Evolutionary conservation across 2,113 vertebrate genomes (phyloP), one percentile per base, ranked within the genome.

Genomic region (Chaenocephalus aceratus): DNA sequence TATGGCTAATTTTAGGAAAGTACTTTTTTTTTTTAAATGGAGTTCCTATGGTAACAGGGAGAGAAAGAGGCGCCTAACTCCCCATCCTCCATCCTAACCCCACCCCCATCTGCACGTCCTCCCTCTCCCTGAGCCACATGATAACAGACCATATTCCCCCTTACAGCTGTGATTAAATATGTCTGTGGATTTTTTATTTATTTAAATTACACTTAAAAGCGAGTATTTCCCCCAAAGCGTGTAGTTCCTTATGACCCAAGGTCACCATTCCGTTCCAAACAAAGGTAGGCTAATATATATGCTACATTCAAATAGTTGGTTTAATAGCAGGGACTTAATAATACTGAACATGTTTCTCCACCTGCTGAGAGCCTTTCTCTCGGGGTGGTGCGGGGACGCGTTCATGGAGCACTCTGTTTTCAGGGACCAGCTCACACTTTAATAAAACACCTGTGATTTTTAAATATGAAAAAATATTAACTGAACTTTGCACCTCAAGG

Each of bases 401-500:
- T 30, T 30, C 30, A 30, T 30, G 30, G 3, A 30, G 30, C 3
- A 30, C 15, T 49, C 48, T 49, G 48, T 49, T 15, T 15, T 14
- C 16, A 53, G 18, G 52, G 10, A 53, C 18, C 18, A 30, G 30
- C 30, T 30, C 30, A 30, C 30, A 30, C 30, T 30, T 30, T 30
- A 30, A 30, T 30, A 56, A n/a, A 18, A 9, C 21, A 26, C 3
- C 34, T 44, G 59, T 21, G 41, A 48, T 60, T 54, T 64, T n/a
- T 0, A 12, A 52, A 48, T 13, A 16, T 34, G 11, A 44, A 0
- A 0, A 57, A 49, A 72, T 15, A 10, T 60, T 44, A 26, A 18
- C 62, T 18, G 57, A 10, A 58, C 10, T 72, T 53, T 81, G 51
- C 15, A 13, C 18, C 81, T 36, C 6, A 45, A 98, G 97, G 97